Evolutionary conservation across 2,113 vertebrate species (phyloP).

Genomic region (Nannospalax galili): DNA sequence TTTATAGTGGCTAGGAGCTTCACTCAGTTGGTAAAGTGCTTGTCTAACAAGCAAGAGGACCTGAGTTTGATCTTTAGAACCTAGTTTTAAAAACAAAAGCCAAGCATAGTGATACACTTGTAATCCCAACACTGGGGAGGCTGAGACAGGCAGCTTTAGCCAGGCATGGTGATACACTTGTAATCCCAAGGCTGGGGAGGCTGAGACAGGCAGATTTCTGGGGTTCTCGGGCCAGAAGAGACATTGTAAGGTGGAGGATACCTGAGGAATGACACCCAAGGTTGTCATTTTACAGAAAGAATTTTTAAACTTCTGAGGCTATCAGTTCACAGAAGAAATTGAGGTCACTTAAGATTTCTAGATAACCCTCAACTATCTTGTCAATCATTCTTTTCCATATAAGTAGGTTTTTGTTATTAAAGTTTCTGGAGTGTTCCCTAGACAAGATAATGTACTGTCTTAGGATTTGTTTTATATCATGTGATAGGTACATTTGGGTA

Average conservation of each 20-base stretch:
- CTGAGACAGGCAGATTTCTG: not conserved
- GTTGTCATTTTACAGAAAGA: conserved; percentile 69
- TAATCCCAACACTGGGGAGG: not conserved
- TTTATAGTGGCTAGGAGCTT: too few relatives aligned
- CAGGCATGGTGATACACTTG: not conserved
- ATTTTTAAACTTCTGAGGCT: conserved; percentile 81
- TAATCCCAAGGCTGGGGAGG: not conserved
- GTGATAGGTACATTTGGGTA: conserved; percentile 94
- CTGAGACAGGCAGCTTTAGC: too few relatives aligned
- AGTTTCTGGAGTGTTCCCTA: conserved; percentile 86
- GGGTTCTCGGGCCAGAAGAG: not conserved
- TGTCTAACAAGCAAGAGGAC: not conserved
- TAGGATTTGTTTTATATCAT: conserved; percentile 93
- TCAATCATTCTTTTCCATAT: conserved; percentile 87
- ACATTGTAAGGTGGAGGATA: not conserved
- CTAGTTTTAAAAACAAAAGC: too few relatives aligned
- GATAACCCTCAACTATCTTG: conserved; percentile 80
- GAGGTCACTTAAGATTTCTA: conserved; percentile 80
- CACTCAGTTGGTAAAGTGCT: not conserved
- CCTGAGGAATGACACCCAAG: not conserved
- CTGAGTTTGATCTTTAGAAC: not conserved
- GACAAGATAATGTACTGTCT: conserved; percentile 91
- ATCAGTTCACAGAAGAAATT: conserved; percentile 59
- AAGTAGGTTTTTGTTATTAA: conserved; percentile 85
- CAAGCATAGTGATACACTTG: not conserved